Percentiles rank a stretch among this genome's conserved stretches.
Evolutionary conservation across 2,113 vertebrate genomes (phyloP).

Genomic region (Alectura lathami): DNA sequence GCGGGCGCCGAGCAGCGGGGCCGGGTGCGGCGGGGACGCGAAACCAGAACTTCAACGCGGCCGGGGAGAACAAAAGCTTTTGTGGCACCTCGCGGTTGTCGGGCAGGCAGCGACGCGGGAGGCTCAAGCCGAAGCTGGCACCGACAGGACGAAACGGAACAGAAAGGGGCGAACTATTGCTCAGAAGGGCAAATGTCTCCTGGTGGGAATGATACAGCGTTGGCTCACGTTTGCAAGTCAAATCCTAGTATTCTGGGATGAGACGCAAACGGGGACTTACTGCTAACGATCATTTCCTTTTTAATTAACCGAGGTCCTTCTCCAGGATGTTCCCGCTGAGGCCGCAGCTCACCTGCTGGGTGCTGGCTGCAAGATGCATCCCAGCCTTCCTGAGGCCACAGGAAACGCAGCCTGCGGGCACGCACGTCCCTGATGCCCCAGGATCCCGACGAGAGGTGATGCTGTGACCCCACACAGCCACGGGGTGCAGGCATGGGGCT

Average conservation of each 20-base stretch:
- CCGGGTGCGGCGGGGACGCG: fast-evolving
- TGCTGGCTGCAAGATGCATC: neutral
- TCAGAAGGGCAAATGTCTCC: neutral
- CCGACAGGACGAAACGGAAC: neutral
- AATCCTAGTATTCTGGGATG: neutral
- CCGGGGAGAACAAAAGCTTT: neutral
- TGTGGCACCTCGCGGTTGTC: neutral
- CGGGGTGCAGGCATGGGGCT: too few relatives aligned
- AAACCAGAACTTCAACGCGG: neutral
- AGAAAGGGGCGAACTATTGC: conserved; percentile 17
- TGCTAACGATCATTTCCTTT: conserved; percentile 38
- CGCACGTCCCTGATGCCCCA: fast-evolving
- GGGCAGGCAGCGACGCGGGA: neutral
- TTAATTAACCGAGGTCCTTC: conserved; percentile 49
- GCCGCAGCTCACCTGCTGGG: neutral
- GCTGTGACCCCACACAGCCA: neutral
- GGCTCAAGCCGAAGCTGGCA: neutral
- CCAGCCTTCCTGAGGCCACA: neutral
- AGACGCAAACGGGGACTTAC: neutral
- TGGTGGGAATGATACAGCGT: neutral
- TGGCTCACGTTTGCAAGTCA: neutral
- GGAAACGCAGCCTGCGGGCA: neutral
- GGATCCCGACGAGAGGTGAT: fast-evolving
- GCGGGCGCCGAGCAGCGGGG: neutral
- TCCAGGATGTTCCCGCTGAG: conserved; percentile 24